A percentile compares a stretch with the other conserved stretches of the same genome.
These are phyloP conservation scores for Agrotis exclamationis DNA, from an alignment of 2,888 invertebrate species.

Conservation along the genomic window DNA sequence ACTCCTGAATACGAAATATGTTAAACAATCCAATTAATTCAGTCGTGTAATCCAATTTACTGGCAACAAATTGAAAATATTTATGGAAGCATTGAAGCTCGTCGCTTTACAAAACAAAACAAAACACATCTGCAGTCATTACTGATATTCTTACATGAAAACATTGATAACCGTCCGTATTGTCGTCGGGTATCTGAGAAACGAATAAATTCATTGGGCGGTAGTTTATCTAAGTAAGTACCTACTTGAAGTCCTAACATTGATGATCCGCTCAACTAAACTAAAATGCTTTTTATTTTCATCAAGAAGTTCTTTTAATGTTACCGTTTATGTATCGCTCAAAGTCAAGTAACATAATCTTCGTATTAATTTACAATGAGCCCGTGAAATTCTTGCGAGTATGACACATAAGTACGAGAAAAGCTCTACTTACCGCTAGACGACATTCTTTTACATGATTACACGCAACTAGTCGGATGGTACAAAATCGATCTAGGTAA, in stretches of 20 bases:
- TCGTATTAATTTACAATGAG: not conserved
- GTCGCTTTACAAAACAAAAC: not conserved
- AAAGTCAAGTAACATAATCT: not conserved
- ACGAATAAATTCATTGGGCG: no score
- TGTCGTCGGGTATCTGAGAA: no score
- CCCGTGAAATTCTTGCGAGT: conserved; percentile 32
- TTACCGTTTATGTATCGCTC: not conserved
- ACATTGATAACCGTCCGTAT: not conserved
- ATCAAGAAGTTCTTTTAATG: not conserved
- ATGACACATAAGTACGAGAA: conserved; percentile 37
- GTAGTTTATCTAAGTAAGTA: no score
- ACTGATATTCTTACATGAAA: conserved; percentile 11
- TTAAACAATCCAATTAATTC: conserved; percentile 39
- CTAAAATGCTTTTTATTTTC: not conserved
- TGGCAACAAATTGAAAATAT: conserved; percentile 10
- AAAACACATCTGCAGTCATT: not conserved
- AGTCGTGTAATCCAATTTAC: conserved; percentile 17
- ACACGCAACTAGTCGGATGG: conserved; percentile 47
- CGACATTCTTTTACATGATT: conserved; percentile 63
- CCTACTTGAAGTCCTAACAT: no score
- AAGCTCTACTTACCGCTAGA: conserved; percentile 57
- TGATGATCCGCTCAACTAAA: no score
- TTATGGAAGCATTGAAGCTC: conserved; percentile 2
- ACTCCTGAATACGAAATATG: conserved; percentile 48
- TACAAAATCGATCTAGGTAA: conserved; percentile 59